Conservation (phyloP, 2,113 vertebrate species). For the Halcyon malimbica region DNA sequence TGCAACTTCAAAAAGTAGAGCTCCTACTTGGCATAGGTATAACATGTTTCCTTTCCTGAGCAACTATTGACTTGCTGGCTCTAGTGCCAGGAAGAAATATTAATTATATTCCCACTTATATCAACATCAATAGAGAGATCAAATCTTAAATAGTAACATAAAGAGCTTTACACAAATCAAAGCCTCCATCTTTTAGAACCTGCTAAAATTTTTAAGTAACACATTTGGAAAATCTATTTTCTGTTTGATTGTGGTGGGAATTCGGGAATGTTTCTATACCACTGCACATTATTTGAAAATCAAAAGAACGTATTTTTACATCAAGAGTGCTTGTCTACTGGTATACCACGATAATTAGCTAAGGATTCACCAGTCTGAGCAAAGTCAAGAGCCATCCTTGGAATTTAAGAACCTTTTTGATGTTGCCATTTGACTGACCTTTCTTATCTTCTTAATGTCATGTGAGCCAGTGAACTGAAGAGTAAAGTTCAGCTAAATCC, state of each 20-base stretch:
- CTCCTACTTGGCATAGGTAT: background rate
- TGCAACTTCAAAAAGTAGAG: background rate
- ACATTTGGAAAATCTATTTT: background rate
- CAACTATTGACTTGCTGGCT: background rate
- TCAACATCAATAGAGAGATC: background rate
- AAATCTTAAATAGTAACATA: background rate
- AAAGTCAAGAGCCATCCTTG: slow-evolving; percentile 8
- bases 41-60: background rate
- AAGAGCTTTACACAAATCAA: background rate
- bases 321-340: background rate
- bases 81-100: background rate
- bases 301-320: background rate
- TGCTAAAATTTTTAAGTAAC: background rate
- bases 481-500: slow-evolving; percentile 65
- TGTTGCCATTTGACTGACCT: slow-evolving; percentile 62
- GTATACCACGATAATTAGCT: background rate
- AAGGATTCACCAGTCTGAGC: background rate
- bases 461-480: slow-evolving; percentile 39
- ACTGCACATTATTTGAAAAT: background rate
- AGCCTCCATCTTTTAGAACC: background rate
- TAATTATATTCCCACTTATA: background rate
- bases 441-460: slow-evolving; percentile 66
- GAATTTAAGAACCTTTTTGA: slow-evolving; percentile 41
- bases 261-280: background rate
- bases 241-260: background rate